Evolutionary conservation across 1,140 invertebrate species (phyloP).

Genomic region (Ctenoplectra terminalis): DNA sequence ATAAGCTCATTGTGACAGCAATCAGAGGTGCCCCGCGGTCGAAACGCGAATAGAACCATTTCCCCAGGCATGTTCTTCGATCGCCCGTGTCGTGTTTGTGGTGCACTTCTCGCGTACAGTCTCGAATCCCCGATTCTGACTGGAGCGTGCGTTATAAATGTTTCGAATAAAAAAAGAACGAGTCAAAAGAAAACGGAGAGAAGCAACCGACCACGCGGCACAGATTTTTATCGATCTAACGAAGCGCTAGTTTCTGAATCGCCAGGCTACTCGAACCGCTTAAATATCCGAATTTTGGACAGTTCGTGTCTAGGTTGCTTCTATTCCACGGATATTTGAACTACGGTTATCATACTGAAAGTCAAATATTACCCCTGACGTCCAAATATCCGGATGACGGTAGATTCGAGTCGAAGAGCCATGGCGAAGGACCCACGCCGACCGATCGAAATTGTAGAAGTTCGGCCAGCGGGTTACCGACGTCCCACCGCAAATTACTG

Average conservation of each 20-base stretch:
- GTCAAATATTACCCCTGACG: conserved; percentile 1
- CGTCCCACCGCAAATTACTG: not conserved
- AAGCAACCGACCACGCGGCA: not conserved
- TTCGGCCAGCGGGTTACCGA: not conserved
- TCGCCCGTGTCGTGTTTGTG: conserved; percentile 25
- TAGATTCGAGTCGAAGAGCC: not conserved
- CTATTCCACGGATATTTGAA: conserved; percentile 15
- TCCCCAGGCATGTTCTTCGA: not conserved
- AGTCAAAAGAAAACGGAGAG: not conserved
- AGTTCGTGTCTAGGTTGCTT: no score
- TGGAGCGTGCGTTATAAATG: not conserved
- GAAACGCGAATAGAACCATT: conserved; percentile 43
- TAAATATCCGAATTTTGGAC: not conserved
- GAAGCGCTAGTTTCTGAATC: not conserved
- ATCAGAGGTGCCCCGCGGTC: conserved; percentile 75
- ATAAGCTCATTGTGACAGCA: conserved; percentile 82
- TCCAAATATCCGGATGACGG: conserved; percentile 6
- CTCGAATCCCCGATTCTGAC: not conserved
- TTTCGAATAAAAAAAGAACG: not conserved
- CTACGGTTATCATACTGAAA: conserved; percentile 16
- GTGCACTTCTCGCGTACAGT: conserved; percentile 28
- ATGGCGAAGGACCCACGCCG: not conserved
- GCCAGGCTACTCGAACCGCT: not conserved
- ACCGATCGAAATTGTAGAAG: conserved; percentile 10
- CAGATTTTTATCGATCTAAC: not conserved